phyloP scores from a whole-genome alignment of 2,888 invertebrate species.

The Lissonota sp. region DNA sequence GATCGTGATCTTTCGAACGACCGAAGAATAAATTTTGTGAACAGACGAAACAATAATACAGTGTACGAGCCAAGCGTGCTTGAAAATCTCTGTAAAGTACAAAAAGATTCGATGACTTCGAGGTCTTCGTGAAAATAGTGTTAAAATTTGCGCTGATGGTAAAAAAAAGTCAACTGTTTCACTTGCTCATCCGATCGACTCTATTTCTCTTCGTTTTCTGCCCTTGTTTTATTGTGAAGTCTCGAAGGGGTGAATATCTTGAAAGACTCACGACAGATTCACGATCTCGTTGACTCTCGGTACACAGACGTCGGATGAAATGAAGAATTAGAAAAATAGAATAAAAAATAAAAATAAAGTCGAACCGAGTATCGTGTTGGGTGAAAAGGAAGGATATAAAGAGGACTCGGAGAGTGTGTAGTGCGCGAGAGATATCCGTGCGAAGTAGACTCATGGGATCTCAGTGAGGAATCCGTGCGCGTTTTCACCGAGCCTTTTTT shows the following conservation, averaged over 20 bases:
- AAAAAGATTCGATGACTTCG: too few relatives aligned
- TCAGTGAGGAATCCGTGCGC: constrained; percentile 58
- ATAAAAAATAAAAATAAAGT: constrained; percentile 33
- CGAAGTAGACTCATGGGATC: constrained; percentile 73
- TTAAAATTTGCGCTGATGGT: too few relatives aligned
- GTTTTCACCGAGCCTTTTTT: constrained; percentile 27
- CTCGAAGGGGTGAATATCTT: constrained; percentile 8
- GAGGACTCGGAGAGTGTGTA: constrained; percentile 68
- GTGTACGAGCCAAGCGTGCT: too few relatives aligned
- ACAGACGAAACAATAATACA: too few relatives aligned
- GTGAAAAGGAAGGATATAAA: constrained; percentile 63
- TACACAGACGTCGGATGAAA: neutral
- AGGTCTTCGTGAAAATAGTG: too few relatives aligned
- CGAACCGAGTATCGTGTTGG: constrained; percentile 30
- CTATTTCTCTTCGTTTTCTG: neutral
- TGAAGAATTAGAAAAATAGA: neutral
- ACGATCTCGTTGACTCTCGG: constrained; percentile 6
- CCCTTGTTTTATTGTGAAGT: neutral
- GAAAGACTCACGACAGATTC: constrained; percentile 1
- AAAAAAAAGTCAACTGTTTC: neutral
- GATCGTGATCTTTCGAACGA: too few relatives aligned
- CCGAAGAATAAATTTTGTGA: too few relatives aligned
- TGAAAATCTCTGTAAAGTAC: too few relatives aligned
- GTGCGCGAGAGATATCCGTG: constrained; percentile 72
- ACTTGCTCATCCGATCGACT: neutral